Evolutionary conservation across 2,888 invertebrate genomes (phyloP).

Genomic region (Aphodius granarius): DNA sequence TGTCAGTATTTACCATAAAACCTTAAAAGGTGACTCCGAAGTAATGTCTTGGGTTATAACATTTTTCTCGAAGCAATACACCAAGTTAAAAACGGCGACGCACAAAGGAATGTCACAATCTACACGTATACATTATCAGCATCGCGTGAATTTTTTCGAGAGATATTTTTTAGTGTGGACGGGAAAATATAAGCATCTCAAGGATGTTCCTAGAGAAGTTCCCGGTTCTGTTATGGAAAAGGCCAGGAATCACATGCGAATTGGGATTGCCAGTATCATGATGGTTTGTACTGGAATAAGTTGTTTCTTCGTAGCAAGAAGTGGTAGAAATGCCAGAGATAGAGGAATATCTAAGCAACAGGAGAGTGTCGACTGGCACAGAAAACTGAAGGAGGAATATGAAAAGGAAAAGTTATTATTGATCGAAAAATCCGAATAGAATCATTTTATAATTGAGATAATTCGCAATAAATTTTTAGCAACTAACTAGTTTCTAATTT

Average conservation of each 20-base stretch:
- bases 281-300: conserved; percentile 16
- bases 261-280: conserved; percentile 19
- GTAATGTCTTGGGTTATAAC: not conserved
- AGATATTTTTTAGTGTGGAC: conserved; percentile 24
- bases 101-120: not conserved
- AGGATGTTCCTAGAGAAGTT: conserved; percentile 20
- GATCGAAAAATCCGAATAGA: not conserved
- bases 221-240: conserved; percentile 18
- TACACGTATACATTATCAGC: not conserved
- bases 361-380: conserved; percentile 24
- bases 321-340: conserved; percentile 16
- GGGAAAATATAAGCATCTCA: conserved; percentile 16
- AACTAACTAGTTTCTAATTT: no score
- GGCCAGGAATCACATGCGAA: conserved; percentile 18
- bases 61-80: not conserved
- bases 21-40: not conserved
- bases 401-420: not conserved
- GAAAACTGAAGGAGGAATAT: conserved; percentile 14
- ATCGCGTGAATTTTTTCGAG: conserved; percentile 22
- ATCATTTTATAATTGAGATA: no score
- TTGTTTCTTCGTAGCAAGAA: conserved; percentile 14
- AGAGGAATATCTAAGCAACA: conserved; percentile 22
- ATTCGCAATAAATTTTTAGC: no score
- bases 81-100: not conserved
- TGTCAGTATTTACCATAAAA: not conserved